Evolutionary conservation across 2,888 invertebrate species (phyloP).

Genomic region (Oxystoma pomonae): DNA sequence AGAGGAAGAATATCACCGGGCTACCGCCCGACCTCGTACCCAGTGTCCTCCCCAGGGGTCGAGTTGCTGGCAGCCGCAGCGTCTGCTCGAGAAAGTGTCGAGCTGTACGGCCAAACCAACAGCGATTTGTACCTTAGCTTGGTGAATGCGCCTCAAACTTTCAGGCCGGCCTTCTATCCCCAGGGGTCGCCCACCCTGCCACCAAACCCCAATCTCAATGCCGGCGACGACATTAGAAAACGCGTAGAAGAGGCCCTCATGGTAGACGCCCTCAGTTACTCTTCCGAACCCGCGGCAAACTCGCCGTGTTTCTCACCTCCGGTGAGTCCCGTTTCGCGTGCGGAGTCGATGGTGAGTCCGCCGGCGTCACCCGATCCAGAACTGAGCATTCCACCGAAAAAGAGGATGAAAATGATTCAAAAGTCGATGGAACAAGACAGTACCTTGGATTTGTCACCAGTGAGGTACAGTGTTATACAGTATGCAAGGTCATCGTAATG

Average conservation of each 20-base stretch:
- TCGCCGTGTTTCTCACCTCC: constrained; percentile 60
- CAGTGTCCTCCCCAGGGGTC: constrained; percentile 38
- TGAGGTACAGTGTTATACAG: constrained; percentile 68
- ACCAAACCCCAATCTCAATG: constrained; percentile 42
- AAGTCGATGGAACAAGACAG: constrained; percentile 56
- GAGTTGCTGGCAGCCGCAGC: constrained; percentile 48
- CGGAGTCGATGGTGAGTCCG: constrained; percentile 32
- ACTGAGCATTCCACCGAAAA: constrained; percentile 70
- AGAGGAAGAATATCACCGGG: constrained; percentile 32
- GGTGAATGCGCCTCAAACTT: constrained; percentile 29
- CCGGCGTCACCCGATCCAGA: constrained; percentile 51
- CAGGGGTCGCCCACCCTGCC: constrained; percentile 32
- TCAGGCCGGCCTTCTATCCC: constrained; percentile 2
- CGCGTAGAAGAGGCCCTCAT: constrained; percentile 62
- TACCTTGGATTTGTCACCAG: constrained; percentile 40
- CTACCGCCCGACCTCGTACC: constrained; percentile 29
- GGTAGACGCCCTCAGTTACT: constrained; percentile 47
- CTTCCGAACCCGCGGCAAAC: constrained; percentile 39
- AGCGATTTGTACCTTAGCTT: constrained; percentile 42
- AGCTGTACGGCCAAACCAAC: constrained; percentile 28
- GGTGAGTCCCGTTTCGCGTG: constrained; percentile 47
- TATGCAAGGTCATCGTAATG: constrained; percentile 68
- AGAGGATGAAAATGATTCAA: constrained; percentile 72
- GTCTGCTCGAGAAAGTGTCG: constrained; percentile 46
- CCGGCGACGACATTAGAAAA: constrained; percentile 56